These are phyloP conservation scores for Chrysolina haemoptera DNA, from an alignment of 2,888 invertebrate species.

Conservation along the genomic window DNA sequence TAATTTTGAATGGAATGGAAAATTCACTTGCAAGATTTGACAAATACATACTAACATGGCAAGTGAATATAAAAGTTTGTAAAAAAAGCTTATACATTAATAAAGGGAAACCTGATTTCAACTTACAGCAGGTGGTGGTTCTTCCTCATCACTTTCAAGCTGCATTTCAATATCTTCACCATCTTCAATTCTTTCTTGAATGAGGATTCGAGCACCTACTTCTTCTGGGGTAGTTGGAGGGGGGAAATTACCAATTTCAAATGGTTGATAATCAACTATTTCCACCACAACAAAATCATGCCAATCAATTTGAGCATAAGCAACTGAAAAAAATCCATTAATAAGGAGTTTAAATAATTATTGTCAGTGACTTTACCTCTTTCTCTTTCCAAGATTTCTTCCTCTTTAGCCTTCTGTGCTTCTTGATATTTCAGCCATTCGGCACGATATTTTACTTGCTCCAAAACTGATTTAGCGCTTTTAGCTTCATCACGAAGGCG, in stretches of 20 bases:
- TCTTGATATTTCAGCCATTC: conserved; percentile 98
- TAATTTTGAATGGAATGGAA: no score
- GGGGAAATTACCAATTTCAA: conserved; percentile 96
- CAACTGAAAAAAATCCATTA: conserved; percentile 71
- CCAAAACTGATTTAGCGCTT: conserved; percentile 79
- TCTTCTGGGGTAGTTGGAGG: conserved; percentile 98
- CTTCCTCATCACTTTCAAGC: conserved; percentile 85
- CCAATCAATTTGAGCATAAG: conserved; percentile 99
- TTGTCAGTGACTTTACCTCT: conserved; percentile 74
- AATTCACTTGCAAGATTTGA: no score
- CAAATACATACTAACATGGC: no score
- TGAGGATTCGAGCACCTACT: conserved; percentile 94
- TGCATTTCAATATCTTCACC: conserved; percentile 92
- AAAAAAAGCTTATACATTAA: neutral
- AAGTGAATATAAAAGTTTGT: no score
- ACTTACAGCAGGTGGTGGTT: conserved; percentile 58
- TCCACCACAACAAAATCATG: conserved; percentile 99
- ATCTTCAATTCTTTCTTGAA: conserved; percentile 87
- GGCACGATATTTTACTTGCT: conserved; percentile 94
- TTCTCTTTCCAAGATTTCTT: conserved; percentile 95
- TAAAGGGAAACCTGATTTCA: conserved; percentile 22
- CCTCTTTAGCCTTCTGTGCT: conserved; percentile 91
- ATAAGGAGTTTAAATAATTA: conserved; percentile 17
- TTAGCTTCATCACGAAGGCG: conserved; percentile 85
- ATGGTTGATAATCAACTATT: conserved; percentile 98